Base-by-base conservation (phyloP, 2,797 vertebrate species). In the Eulemur mongoz region DNA sequence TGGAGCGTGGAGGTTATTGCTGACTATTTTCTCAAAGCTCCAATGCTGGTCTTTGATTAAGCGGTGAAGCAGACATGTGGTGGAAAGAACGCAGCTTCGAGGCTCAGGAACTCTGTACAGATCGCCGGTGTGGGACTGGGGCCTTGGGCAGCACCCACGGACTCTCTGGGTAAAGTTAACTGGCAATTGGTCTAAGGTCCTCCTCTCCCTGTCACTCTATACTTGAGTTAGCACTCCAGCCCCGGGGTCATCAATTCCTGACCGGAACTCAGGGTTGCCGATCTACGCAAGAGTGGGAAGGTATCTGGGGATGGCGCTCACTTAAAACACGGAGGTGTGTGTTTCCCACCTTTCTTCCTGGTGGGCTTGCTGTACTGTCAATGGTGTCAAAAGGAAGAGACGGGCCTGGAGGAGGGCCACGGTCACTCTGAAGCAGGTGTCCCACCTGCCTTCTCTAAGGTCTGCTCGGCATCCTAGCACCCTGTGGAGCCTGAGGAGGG, bases 41-140 rank as follows among this genome's bases (percentile, higher is more conserved):
- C 0, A 25, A 4, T 43, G 0, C 4, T 22, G 1, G 27, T 54
- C 25, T 79, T 63, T 52, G 48, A 30, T 38, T 43, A 23, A 5
- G 48, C 18, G 9, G 27, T 17, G 79, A 40, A 13, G 63, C 7
- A 3, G 63, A 17, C 0, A 0, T 7, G 7, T 1, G 4, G 25
- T 10, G 4, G 38, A 27, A 45, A 67, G 40, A 61, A 22, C 0
- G 1, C 73, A 11, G 50, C 17, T 1, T 27, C 2, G 0, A 27
- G 40, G 2, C 14, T 4, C 32, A 30, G 50, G 52, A 17, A 0
- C 4, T 32, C 30, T 3, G n/a, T 32, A 40, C 5, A 0, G 9
- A 13, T n/a, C 8, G 2, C 72, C 22, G 10, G 22, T 7, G 63
- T 73, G 76, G 3, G 12, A 7, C 14, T 4, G 9, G 45, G 65